These are phyloP conservation scores for Lineus longissimus DNA, from an alignment of 1,140 invertebrate genomes.

Conservation along the genomic window DNA sequence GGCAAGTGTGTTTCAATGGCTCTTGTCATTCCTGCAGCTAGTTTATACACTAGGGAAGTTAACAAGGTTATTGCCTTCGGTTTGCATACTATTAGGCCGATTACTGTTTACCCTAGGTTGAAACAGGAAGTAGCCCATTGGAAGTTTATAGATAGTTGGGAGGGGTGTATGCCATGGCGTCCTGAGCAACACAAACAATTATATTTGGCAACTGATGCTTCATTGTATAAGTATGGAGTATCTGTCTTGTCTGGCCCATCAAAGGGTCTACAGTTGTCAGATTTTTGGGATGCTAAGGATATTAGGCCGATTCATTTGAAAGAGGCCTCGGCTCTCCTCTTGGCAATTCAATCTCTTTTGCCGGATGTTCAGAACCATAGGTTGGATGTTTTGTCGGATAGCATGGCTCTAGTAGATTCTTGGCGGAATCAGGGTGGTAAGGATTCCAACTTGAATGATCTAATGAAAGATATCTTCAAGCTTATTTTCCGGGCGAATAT, in stretches of 20 bases:
- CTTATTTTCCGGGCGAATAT: not conserved
- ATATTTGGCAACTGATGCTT: constrained; percentile 12
- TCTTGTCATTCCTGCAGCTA: constrained; percentile 11
- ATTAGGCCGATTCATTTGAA: not conserved
- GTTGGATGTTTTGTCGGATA: not conserved
- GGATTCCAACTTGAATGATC: not conserved
- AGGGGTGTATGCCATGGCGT: constrained; percentile 6
- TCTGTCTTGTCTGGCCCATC: not conserved
- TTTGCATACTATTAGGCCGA: not conserved
- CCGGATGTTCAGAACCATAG: not conserved
- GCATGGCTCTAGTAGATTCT: not conserved
- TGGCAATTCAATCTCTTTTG: not conserved
- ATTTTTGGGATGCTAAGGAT: not conserved
- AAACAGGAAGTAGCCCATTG: constrained; percentile 8
- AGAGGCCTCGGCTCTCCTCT: not conserved
- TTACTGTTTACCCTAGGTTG: constrained; percentile 9
- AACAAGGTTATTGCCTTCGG: constrained; percentile 10
- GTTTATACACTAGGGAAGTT: constrained; percentile 15
- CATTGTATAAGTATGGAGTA: constrained; percentile 4
- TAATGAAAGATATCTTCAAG: not conserved
- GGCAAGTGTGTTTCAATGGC: constrained; percentile 20
- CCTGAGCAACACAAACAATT: constrained; percentile 3
- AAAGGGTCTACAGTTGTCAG: not conserved
- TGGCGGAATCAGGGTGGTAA: not conserved
- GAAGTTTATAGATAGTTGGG: constrained; percentile 15